Base-by-base conservation (phyloP, 2,113 vertebrate species). In the Prochilodus magdalenae region DNA sequence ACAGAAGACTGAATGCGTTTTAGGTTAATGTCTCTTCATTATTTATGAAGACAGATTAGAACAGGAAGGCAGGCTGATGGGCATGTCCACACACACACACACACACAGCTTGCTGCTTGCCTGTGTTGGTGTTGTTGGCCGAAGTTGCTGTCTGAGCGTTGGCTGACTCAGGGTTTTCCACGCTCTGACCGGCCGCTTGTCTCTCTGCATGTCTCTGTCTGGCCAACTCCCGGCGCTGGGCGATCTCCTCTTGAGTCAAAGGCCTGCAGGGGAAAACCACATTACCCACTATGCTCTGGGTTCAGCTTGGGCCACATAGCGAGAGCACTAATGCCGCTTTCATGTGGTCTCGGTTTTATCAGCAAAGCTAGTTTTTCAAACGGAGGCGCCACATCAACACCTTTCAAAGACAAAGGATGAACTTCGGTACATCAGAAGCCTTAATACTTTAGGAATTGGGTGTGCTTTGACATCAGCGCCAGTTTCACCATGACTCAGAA, bases 231-330 rank as follows among this genome's bases (percentile, higher is more conserved):
- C 94, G 92, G 27, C 98, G 93, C 87, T 95, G 92, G 20, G 91
- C 87, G 22, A 99, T 94, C 91, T 98, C 96, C 77, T 98, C 96
- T 80, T 93, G 95, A 49, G 95, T 96, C 91, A 99, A 90, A 1
- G 96, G 96, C 85, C 98, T 99, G 74, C 0, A 40, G 24, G 30
- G 22, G 13, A 26, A 81, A 29, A 81, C 3, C 49, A 1, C 51
- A 76, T 70, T 22, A 72, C 67, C 79, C 66, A 82, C 29, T 27
- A 59, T 27, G 16, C 59, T 74, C 27, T 33, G 30, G 66, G 18
- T 27, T 44, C 40, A 69, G 36, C 30, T 26, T 14, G 8, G 67
- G 22, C 65, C n/a, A 22, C 29, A 55, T 6, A 55, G 13, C 5
- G 49, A 70, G 3, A 57, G 18, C 16, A 47, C 11, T 13, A 20